Base-by-base conservation (phyloP, 2,888 invertebrate genomes). In the Elaeidobius kamerunicus region DNA sequence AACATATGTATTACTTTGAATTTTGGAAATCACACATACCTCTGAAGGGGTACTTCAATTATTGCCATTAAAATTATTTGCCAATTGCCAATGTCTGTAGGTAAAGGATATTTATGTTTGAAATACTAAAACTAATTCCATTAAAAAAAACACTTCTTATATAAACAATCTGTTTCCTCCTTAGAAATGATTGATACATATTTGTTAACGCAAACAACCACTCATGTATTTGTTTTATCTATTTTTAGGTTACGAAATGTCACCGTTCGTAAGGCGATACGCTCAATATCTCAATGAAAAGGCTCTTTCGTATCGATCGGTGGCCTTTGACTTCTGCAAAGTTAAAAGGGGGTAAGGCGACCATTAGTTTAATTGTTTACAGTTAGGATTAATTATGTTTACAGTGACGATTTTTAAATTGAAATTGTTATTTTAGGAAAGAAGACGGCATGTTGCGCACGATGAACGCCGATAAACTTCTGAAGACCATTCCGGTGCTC, bases 291-390 rank as follows among this genome's bases (percentile, higher is more conserved):
- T 99, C 73, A 96, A 97, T 75, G 97, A 97, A 78, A 99, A 99
- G 78, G 95, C 97, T 45, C 81, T 94, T 65, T 95, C 97, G n/a
- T 99, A 99, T 80, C 86, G 98, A 75, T 88, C 90, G 55, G 95
- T 97, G 70, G 98, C 98, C 62, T 98, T 97, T 74, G 98, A 99
- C 76, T 98, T 99, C 79, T 99, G 98, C 80, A 99, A 98, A 85
- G 93, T 97, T 49, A 98, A 97, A 76, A 80, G 98, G 73, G 97
- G 98, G 92, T 95, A 77, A 83, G 82, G 12, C n/a, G 27, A 4
- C 39, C 17, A 15, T 27, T 46, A 18, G 12, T 15, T 9, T 20
- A 23, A 45, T 45, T 34, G 18, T 44, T 19, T 36, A 20, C 6
- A 14, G 12, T 32, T 2, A 14, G n/a, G 4, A 14, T 36, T 36